Evolutionary conservation across 2,797 vertebrate genomes (phyloP), one percentile per base, ranked within the genome.

Genomic region (Mycteria americana): DNA sequence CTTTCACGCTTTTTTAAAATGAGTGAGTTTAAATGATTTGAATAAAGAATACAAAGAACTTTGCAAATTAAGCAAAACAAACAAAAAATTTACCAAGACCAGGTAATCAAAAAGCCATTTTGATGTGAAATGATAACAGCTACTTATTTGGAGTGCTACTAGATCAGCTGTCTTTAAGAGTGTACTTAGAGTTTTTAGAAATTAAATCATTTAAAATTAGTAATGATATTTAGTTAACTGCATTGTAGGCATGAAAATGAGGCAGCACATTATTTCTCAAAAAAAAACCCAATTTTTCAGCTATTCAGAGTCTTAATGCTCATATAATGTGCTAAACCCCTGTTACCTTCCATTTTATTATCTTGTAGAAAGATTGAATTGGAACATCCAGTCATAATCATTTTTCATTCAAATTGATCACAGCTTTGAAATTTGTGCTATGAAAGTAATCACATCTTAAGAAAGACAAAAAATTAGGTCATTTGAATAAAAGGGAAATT

Each of bases 361-460:
- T 94, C 79, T 84, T 81, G 64, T 88, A 74, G 72, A 95, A 93
- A 92, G 41, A 46, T 82, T 78, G 86, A 93, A 57, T 77, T 93
- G 64, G 75, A 96, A 95, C 75, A 80, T 83, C 31, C 82, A 90
- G 25, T 88, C 60, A 56, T 92, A 84, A 95, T 85, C 3, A 86
- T 80, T 97, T 96, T 92, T 85, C 79, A 86, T 93, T 95, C 78
- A 92, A 79, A 89, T 74, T 91, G 45, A 93, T 94, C 83, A 88
- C 41, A 91, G 70, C 72, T 92, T 96, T 85, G 64, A 94, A 94
- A 89, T 62, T 69, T 85, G n/a, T 89, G 67, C 70, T 85, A 7
- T 73, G 64, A 89, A 96, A 93, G 69, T 90, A 89, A 95, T 93
- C 59, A 46, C 86, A 92, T 80, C 63, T 46, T 45, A 88, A 89